Percentiles rank a stretch among this genome's conserved stretches.
Conservation (phyloP, 2,888 invertebrate species). For the Yponomeuta evonymella region DNA sequence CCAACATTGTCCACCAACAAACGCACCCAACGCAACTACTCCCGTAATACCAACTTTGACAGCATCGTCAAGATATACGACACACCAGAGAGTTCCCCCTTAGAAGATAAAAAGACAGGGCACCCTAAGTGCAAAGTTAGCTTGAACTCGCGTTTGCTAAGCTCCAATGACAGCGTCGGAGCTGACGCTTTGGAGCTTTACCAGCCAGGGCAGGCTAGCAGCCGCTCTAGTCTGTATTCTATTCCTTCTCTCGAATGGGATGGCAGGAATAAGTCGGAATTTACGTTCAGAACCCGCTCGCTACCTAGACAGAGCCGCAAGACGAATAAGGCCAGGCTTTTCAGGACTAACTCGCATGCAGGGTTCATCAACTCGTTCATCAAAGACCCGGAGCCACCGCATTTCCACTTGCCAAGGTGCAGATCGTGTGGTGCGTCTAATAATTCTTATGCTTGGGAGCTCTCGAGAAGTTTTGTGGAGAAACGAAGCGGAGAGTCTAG, state of each 20-base stretch:
- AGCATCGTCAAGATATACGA: slow-evolving; percentile 46
- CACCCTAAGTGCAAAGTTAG: slow-evolving; percentile 59
- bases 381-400: slow-evolving; percentile 55
- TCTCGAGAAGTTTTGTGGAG: slow-evolving; percentile 29
- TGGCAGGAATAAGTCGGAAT: slow-evolving; percentile 43
- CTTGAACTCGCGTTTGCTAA: slow-evolving; percentile 35
- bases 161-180: slow-evolving; percentile 24
- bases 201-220: slow-evolving; percentile 36
- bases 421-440: slow-evolving; percentile 45
- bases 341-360: slow-evolving; percentile 58
- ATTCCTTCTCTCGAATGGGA: slow-evolving; percentile 64
- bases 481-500: slow-evolving; percentile 27
- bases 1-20: slow-evolving; percentile 42
- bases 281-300: slow-evolving; percentile 42
- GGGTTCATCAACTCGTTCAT: slow-evolving; percentile 59
- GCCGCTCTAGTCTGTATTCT: slow-evolving; percentile 54
- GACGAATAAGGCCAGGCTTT: slow-evolving; percentile 31
- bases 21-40: slow-evolving; percentile 45
- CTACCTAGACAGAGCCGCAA: slow-evolving; percentile 37
- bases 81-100: slow-evolving; percentile 21
- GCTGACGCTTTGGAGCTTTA: slow-evolving; percentile 28
- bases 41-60: slow-evolving; percentile 50
- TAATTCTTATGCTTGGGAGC: slow-evolving; percentile 41
- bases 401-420: slow-evolving; percentile 63
- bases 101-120: slow-evolving; percentile 23